These are phyloP conservation scores for Takifugu bimaculatus DNA, from an alignment of 2,113 vertebrate genomes.

Conservation along the genomic window DNA sequence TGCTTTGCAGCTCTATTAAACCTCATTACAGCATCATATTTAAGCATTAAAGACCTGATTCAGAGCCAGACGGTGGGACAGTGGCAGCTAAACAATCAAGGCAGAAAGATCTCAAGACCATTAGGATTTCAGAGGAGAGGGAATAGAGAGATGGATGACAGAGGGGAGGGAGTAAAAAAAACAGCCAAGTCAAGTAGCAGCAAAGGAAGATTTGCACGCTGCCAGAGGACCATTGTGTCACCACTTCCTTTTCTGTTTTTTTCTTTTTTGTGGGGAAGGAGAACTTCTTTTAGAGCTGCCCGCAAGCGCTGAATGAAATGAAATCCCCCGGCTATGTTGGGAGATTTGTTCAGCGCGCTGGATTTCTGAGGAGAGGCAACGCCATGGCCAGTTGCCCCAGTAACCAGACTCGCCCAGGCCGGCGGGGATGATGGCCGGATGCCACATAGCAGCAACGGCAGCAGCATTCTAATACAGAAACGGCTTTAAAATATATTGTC, in stretches of 20 bases:
- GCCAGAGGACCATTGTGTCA: constrained; percentile 65
- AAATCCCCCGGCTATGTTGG: constrained; percentile 49
- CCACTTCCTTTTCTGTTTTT: constrained; percentile 72
- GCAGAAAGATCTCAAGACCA: constrained; percentile 4
- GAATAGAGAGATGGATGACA: constrained; percentile 29
- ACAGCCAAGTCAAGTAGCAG: constrained; percentile 42
- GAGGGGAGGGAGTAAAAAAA: constrained; percentile 46
- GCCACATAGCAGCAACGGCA: constrained; percentile 30
- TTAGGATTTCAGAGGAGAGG: neutral
- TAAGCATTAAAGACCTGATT: too few species aligned
- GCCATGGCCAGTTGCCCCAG: constrained; percentile 63
- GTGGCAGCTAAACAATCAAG: neutral
- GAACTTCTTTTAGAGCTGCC: constrained; percentile 57
- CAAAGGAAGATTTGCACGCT: constrained; percentile 55
- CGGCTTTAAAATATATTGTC: neutral
- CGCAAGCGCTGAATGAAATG: constrained; percentile 52
- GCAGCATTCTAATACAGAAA: constrained; percentile 54
- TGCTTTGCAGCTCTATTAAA: too few species aligned
- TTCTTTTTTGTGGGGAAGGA: constrained; percentile 6
- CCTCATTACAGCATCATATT: too few species aligned
- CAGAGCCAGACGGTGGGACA: neutral
- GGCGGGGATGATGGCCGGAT: constrained; percentile 38
- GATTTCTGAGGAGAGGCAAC: constrained; percentile 61
- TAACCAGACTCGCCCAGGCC: constrained; percentile 55
- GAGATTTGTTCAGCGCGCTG: constrained; percentile 52